These are phyloP conservation scores for Ciconia stormi DNA, from an alignment of 2,113 vertebrate genomes.

Conservation along the genomic window DNA sequence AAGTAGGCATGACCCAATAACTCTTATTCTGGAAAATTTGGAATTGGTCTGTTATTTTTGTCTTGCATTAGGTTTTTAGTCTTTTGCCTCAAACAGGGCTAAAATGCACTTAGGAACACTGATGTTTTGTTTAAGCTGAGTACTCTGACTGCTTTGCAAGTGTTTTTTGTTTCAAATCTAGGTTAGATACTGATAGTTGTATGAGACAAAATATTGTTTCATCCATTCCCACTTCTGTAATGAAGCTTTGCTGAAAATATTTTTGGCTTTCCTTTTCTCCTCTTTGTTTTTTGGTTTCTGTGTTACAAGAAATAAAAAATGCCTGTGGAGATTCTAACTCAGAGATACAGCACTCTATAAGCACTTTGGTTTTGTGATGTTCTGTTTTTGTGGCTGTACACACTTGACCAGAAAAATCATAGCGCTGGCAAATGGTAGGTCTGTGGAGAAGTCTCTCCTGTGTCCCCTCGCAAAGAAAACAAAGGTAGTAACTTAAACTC, in stretches of 20 bases:
- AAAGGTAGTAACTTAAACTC: not conserved
- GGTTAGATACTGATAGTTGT: not conserved
- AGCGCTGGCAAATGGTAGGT: not conserved
- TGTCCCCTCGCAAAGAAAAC: not conserved
- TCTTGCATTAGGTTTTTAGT: not conserved
- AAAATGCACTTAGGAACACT: not conserved
- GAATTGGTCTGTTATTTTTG: not conserved
- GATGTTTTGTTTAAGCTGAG: not conserved
- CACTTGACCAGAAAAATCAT: not conserved
- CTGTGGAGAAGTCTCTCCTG: not conserved
- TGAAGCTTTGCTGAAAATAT: not conserved
- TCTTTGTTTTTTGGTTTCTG: not conserved
- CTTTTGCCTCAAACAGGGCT: not conserved
- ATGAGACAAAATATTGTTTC: not conserved
- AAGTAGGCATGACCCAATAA: conserved; percentile 73
- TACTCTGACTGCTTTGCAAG: not conserved
- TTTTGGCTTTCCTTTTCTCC: not conserved
- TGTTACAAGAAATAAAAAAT: not conserved
- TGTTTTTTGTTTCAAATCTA: not conserved
- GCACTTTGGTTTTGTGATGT: not conserved
- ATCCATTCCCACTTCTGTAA: not conserved
- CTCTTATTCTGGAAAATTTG: not conserved
- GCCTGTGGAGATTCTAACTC: not conserved
- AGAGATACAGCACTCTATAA: not conserved
- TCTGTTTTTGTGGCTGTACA: not conserved